Evolutionary conservation across 1,140 invertebrate genomes (phyloP).

Genomic region (Mesaphorura yosii): DNA sequence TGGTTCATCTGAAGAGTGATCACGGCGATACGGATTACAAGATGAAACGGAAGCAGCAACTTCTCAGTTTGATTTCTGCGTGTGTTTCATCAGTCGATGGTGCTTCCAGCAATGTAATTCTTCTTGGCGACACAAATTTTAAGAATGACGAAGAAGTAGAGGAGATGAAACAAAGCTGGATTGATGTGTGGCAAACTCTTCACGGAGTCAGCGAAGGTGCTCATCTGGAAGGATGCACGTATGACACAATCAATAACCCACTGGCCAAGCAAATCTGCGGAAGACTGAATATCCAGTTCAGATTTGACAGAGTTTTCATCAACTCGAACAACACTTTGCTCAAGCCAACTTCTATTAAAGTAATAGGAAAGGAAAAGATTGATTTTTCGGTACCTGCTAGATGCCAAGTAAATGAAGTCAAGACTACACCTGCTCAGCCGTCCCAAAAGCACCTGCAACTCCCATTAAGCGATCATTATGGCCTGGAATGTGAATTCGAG

Average conservation of each 20-base stretch:
- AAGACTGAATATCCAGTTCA: not conserved
- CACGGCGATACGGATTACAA: not conserved
- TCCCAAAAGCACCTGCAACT: too few relatives aligned
- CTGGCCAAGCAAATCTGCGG: not conserved
- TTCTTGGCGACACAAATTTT: conserved; percentile 9
- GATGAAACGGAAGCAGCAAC: not conserved
- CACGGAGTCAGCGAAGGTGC: not conserved
- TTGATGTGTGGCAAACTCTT: conserved; percentile 1
- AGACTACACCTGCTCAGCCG: too few relatives aligned
- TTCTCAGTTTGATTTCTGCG: not conserved
- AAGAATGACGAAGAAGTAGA: not conserved
- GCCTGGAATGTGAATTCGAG: conserved; percentile 5
- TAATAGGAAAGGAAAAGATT: not conserved
- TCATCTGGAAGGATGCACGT: not conserved
- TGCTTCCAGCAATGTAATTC: not conserved
- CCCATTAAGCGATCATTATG: conserved; percentile 7
- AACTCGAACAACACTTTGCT: not conserved
- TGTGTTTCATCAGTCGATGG: too few relatives aligned
- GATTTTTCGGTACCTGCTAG: not conserved
- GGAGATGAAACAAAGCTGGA: not conserved
- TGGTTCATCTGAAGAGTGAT: conserved; percentile 3
- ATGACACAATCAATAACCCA: not conserved
- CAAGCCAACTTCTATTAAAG: not conserved
- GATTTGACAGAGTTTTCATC: not conserved
- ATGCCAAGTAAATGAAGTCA: too few relatives aligned